phyloP scores from a whole-genome alignment of 2,888 invertebrate species.

The Biston stratarius region DNA sequence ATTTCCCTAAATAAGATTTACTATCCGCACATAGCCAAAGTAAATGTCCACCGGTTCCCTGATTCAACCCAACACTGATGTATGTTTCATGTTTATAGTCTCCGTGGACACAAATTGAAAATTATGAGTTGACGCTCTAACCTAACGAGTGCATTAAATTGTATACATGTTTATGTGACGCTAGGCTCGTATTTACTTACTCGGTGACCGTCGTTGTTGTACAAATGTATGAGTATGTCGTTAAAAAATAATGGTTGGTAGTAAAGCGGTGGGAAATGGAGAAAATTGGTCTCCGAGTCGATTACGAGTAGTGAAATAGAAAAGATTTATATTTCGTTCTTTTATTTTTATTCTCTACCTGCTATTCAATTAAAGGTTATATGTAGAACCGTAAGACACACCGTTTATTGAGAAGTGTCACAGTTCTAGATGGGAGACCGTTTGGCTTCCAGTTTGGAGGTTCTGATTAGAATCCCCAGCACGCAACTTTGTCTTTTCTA shows the following conservation, averaged over 20 bases:
- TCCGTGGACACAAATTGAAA: slow-evolving; percentile 80
- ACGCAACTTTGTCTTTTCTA: no score
- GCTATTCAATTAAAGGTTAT: no score
- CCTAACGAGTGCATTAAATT: slow-evolving; percentile 71
- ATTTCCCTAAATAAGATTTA: slow-evolving; percentile 28
- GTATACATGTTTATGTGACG: slow-evolving; percentile 57
- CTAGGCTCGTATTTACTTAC: slow-evolving; percentile 34
- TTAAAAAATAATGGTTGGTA: slow-evolving; percentile 26
- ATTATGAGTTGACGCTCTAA: slow-evolving; percentile 73
- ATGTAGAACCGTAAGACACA: no score
- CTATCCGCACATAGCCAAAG: slow-evolving; percentile 24
- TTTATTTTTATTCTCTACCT: no score
- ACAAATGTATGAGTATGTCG: slow-evolving; percentile 28
- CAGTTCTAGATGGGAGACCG: no score
- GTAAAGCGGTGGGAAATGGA: slow-evolving; percentile 24
- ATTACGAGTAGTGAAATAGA: background rate
- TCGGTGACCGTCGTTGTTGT: slow-evolving; percentile 26
- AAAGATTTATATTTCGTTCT: background rate
- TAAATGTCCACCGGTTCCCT: slow-evolving; percentile 42
- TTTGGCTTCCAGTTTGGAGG: no score
- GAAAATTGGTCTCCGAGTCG: slow-evolving; percentile 5
- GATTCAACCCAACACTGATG: slow-evolving; percentile 70
- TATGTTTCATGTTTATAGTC: slow-evolving; percentile 72
- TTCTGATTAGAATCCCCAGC: no score
- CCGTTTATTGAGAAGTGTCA: no score